Percentiles rank a stretch among this genome's conserved stretches.
phyloP scores from a whole-genome alignment of 1,140 invertebrate species.

The Zaprionus ghesquierei region DNA sequence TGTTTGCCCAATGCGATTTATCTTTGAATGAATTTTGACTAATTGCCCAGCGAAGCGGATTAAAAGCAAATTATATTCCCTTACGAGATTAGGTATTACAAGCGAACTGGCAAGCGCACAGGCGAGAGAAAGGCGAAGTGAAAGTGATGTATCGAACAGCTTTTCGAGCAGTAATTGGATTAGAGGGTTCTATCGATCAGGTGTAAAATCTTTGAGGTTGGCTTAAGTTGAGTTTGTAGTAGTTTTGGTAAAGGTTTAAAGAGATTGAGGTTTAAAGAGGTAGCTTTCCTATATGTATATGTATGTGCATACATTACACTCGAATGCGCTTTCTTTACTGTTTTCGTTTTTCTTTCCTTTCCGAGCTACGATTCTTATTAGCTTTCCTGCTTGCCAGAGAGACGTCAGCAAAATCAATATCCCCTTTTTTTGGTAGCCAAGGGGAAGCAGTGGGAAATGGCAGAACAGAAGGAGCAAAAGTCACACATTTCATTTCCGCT shows the following conservation, averaged over 20 bases:
- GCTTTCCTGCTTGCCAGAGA: constrained; percentile 19
- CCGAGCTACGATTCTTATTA: constrained; percentile 16
- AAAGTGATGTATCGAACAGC: neutral
- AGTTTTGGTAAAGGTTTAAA: too few relatives aligned
- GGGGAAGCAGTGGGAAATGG: constrained; percentile 8
- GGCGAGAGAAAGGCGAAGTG: too few relatives aligned
- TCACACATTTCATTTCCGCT: constrained; percentile 68
- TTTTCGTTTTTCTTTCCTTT: neutral
- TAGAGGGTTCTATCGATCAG: neutral
- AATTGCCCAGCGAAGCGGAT: neutral
- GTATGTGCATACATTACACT: neutral
- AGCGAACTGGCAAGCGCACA: neutral
- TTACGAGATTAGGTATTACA: neutral
- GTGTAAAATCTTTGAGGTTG: too few relatives aligned
- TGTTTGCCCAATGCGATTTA: neutral
- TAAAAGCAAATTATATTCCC: neutral
- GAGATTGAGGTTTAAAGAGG: neutral
- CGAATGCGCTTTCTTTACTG: neutral
- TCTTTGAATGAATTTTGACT: neutral
- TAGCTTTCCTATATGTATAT: neutral
- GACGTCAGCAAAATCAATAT: constrained; percentile 59
- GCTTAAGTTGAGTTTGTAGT: too few relatives aligned
- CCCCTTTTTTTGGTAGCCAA: neutral
- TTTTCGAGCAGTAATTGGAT: neutral
- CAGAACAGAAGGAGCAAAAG: constrained; percentile 25